Evolutionary conservation across 2,113 vertebrate species (phyloP).

Genomic region (Apus apus): DNA sequence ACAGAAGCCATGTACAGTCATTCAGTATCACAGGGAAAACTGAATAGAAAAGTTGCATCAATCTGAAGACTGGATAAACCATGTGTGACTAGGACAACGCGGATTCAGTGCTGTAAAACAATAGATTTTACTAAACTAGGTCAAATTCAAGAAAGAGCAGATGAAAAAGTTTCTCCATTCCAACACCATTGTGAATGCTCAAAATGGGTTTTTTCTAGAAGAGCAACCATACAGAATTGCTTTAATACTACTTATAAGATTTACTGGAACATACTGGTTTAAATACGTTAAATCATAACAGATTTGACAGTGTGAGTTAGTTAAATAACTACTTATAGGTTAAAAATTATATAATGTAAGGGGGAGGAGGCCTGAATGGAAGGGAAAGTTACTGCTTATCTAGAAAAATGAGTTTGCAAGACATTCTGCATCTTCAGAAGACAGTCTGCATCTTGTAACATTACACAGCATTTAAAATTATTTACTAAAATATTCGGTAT

Average conservation of each 20-base stretch:
- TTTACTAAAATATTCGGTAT: neutral
- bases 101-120: neutral
- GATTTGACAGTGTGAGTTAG: neutral
- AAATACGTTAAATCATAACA: neutral
- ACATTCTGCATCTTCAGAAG: neutral
- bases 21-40: neutral
- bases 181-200: neutral
- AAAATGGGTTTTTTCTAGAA: neutral
- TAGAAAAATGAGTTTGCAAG: neutral
- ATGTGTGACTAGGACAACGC: neutral
- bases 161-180: neutral
- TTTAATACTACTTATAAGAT: neutral
- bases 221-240: neutral
- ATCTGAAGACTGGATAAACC: neutral
- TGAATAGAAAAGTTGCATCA: neutral
- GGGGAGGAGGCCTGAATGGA: fast-evolving
- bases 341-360: neutral
- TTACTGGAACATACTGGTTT: neutral
- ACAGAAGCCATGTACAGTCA: neutral
- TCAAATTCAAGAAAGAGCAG: neutral
- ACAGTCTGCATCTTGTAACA: neutral
- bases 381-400: neutral
- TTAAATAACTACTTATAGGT: neutral
- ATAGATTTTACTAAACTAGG: neutral
- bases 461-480: neutral